Evolutionary conservation across 1,140 invertebrate species (phyloP).

Genomic region (Brachionus asplanchnoidis): DNA sequence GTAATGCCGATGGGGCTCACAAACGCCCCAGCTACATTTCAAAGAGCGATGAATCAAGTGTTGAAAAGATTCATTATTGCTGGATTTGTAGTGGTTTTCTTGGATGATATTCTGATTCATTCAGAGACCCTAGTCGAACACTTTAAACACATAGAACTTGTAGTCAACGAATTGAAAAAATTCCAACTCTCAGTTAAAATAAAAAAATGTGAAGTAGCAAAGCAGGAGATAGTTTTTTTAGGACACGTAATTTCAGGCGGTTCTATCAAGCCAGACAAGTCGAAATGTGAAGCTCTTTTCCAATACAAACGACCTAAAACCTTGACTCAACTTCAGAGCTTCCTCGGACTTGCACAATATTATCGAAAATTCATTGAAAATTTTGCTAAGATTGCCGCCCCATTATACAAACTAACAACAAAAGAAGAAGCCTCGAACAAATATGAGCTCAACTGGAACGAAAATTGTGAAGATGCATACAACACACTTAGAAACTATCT

Average conservation of each 20-base stretch:
- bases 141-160: neutral
- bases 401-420: conserved; percentile 47
- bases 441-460: conserved; percentile 46
- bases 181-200: neutral
- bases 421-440: conserved; percentile 44
- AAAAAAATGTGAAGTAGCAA: neutral
- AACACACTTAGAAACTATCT: conserved; percentile 47
- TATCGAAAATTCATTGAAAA: conserved; percentile 53
- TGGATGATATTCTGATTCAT: neutral
- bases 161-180: neutral
- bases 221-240: neutral
- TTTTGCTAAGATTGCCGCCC: conserved; percentile 53
- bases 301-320: neutral
- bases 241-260: neutral
- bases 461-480: conserved; percentile 48
- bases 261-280: neutral
- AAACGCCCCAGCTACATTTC: conserved; percentile 53
- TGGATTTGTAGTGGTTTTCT: neutral
- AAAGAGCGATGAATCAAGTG: conserved; percentile 48
- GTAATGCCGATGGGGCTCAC: conserved; percentile 56
- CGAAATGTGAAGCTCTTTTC: neutral
- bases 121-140: neutral
- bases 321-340: conserved; percentile 41
- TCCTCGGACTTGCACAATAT: conserved; percentile 46
- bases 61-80: neutral